Conservation (phyloP, 2,113 vertebrate species). For the Piliocolobus tephrosceles region DNA sequence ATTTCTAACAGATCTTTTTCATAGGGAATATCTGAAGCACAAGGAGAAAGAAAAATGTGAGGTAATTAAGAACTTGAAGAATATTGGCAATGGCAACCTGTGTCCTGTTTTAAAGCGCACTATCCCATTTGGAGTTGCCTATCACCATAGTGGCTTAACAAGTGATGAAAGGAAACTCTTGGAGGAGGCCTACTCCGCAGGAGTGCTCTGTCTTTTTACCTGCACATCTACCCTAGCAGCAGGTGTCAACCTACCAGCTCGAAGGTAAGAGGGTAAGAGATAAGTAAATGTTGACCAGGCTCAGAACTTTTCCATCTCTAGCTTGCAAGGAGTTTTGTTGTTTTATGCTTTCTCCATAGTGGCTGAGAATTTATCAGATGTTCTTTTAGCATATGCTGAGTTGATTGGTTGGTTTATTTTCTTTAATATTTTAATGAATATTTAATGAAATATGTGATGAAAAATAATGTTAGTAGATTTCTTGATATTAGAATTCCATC, state of each 20-base stretch:
- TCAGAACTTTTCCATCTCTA: neutral
- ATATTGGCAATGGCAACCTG: slow-evolving; percentile 85
- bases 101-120: slow-evolving; percentile 92
- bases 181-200: slow-evolving; percentile 93
- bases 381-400: neutral
- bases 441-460: neutral
- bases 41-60: slow-evolving; percentile 86
- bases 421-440: slow-evolving; percentile 31
- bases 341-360: neutral
- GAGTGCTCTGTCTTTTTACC: slow-evolving; percentile 93
- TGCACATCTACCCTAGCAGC: slow-evolving; percentile 98
- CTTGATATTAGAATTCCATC: neutral
- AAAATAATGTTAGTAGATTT: neutral
- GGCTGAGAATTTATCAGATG: neutral
- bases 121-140: slow-evolving; percentile 93
- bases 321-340: neutral
- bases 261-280: slow-evolving; percentile 91
- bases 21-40: slow-evolving; percentile 87
- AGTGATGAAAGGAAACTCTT: slow-evolving; percentile 92
- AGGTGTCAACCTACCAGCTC: slow-evolving; percentile 96
- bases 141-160: slow-evolving; percentile 96
- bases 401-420: neutral
- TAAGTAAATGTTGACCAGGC: neutral
- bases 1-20: slow-evolving; percentile 37
- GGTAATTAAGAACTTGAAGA: slow-evolving; percentile 87